Conservation (phyloP, 2,888 invertebrate genomes). For the Pachydiplax longipennis region DNA sequence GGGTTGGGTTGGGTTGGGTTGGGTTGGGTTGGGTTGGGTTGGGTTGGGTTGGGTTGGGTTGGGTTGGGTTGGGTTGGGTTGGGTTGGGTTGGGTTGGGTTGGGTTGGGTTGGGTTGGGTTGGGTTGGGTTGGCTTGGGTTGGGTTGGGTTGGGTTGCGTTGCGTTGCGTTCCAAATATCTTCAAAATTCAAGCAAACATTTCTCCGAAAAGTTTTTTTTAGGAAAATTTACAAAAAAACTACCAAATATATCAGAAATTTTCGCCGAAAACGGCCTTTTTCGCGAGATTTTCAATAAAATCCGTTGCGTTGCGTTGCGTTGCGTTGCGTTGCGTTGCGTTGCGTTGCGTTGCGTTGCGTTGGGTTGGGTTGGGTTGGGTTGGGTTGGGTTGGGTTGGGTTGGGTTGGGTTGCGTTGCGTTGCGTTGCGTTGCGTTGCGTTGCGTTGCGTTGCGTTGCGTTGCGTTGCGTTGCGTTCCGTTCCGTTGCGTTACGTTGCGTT, state of each 20-base stretch:
- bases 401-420: slow-evolving; percentile 47
- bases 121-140: background rate
- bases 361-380: slow-evolving; percentile 53
- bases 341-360: slow-evolving; percentile 54
- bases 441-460: too few species aligned
- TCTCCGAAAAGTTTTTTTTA: too few species aligned
- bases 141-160: slow-evolving; percentile 2
- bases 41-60: slow-evolving; percentile 1
- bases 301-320: slow-evolving; percentile 54
- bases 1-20: slow-evolving; percentile 1
- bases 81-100: slow-evolving; percentile 1
- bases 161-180: too few species aligned
- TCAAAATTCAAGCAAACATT: too few species aligned
- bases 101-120: slow-evolving; percentile 1
- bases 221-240: too few species aligned
- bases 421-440: too few species aligned
- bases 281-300: too few species aligned
- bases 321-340: slow-evolving; percentile 55
- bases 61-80: slow-evolving; percentile 1
- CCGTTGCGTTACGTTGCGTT: too few species aligned
- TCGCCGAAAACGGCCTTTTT: too few species aligned
- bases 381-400: slow-evolving; percentile 60
- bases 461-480: too few species aligned
- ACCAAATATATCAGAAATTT: too few species aligned
- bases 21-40: slow-evolving; percentile 1